Conservation (phyloP, 2,888 invertebrate species). For the Belgica antarctica region DNA sequence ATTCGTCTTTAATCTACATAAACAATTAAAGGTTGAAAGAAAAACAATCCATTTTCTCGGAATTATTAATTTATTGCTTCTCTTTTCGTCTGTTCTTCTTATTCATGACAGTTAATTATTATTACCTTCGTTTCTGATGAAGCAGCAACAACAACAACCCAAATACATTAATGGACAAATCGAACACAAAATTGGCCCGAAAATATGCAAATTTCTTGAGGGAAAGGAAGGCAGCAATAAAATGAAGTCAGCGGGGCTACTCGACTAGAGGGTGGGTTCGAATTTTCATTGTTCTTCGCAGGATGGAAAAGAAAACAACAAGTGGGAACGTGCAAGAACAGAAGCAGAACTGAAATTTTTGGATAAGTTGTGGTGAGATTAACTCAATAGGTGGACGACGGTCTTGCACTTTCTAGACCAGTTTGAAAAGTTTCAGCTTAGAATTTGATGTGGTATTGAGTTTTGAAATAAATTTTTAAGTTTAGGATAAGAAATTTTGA, state of each 20-base stretch:
- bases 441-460: background rate
- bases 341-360: constrained; percentile 6
- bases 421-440: background rate
- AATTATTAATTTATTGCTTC: constrained; percentile 29
- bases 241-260: constrained; percentile 33
- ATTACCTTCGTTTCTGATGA: constrained; percentile 24
- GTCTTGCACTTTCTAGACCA: background rate
- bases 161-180: constrained; percentile 35
- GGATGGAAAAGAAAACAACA: constrained; percentile 32
- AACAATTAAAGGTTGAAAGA: constrained; percentile 31
- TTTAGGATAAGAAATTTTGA: background rate
- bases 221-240: too few relatives aligned
- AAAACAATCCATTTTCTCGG: constrained; percentile 36
- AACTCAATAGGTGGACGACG: background rate
- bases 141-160: constrained; percentile 9
- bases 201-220: constrained; percentile 42
- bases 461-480: background rate
- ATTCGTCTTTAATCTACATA: background rate
- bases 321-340: background rate
- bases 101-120: constrained; percentile 9
- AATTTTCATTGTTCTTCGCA: constrained; percentile 8
- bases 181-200: background rate
- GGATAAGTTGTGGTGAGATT: constrained; percentile 35
- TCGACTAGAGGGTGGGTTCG: constrained; percentile 29
- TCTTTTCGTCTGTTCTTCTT: constrained; percentile 9